Percentiles rank a stretch among this genome's conserved stretches.
phyloP scores from a whole-genome alignment of 1,140 invertebrate genomes.

The Papilio polytes region DNA sequence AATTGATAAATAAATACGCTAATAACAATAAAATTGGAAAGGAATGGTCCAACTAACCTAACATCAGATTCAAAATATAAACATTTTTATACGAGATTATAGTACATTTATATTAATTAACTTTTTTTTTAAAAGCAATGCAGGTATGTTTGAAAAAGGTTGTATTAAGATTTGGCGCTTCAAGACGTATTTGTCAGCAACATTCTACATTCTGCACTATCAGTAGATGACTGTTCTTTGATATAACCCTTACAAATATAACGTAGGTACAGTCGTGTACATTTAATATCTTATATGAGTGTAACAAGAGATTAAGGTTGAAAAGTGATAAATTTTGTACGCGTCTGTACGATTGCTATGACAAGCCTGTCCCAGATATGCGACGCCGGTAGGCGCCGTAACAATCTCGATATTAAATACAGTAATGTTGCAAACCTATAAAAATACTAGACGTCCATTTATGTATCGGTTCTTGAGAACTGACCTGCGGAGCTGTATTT shows the following conservation, averaged over 20 bases:
- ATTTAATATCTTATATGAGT: not conserved
- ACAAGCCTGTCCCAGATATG: slow-evolving; percentile 79
- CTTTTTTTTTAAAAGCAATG: too few relatives aligned
- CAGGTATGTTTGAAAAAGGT: too few relatives aligned
- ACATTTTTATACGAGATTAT: too few relatives aligned
- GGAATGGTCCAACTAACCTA: too few relatives aligned
- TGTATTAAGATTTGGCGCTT: not conserved
- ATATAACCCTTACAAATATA: not conserved
- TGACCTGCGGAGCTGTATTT: slow-evolving; percentile 15
- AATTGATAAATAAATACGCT: slow-evolving; percentile 27
- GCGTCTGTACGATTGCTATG: slow-evolving; percentile 50
- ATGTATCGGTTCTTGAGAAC: slow-evolving; percentile 31
- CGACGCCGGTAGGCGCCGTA: slow-evolving; percentile 62
- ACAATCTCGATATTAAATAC: slow-evolving; percentile 63
- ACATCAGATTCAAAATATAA: too few relatives aligned
- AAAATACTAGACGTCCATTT: slow-evolving; percentile 53
- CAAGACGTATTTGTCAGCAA: not conserved
- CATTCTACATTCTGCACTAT: not conserved
- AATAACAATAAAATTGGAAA: not conserved
- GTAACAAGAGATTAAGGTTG: not conserved
- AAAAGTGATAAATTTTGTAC: slow-evolving; percentile 12
- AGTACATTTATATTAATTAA: too few relatives aligned
- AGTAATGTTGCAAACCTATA: slow-evolving; percentile 59
- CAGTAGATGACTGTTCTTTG: not conserved
- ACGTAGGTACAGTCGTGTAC: not conserved